phyloP scores from a whole-genome alignment of 2,113 vertebrate genomes.

The rabbit (Oryctolagus cuniculus) region DNA sequence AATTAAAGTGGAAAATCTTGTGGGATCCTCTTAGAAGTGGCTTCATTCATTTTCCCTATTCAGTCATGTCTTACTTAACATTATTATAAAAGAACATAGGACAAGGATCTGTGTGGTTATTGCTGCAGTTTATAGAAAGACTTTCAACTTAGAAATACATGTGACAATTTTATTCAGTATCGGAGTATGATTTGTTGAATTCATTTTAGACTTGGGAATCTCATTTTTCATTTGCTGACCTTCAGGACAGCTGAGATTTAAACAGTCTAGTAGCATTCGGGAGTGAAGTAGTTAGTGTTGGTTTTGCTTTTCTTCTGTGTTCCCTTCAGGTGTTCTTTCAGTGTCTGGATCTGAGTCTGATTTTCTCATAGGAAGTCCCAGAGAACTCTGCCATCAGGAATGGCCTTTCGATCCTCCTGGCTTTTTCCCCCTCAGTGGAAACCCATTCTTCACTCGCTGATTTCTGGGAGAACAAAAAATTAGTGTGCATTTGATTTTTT shows the following conservation, averaged over 20 bases:
- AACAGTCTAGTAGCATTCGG: not conserved
- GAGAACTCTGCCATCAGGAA: not conserved
- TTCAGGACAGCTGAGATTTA: not conserved
- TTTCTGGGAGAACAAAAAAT: rapidly evolving
- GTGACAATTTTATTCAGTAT: not conserved
- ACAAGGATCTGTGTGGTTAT: not conserved
- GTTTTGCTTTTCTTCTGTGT: not conserved
- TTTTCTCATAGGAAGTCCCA: not conserved
- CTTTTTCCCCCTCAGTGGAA: not conserved
- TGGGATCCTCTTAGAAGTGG: not conserved
- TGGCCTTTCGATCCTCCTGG: no score
- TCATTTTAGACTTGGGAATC: not conserved
- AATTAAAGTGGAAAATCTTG: not conserved
- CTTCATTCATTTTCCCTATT: not conserved
- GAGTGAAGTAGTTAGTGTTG: not conserved
- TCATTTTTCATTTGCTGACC: conserved; percentile 16
- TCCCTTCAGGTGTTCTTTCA: not conserved
- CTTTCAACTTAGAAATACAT: not conserved
- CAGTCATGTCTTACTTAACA: not conserved
- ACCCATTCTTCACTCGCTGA: not conserved
- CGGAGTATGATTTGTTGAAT: not conserved
- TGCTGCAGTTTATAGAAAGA: not conserved
- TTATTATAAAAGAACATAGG: not conserved
- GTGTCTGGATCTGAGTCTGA: not conserved
- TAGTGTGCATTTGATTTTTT: not conserved